These are phyloP conservation scores for Caerostris extrusa DNA, from an alignment of 1,140 invertebrate species.

Conservation along the genomic window DNA sequence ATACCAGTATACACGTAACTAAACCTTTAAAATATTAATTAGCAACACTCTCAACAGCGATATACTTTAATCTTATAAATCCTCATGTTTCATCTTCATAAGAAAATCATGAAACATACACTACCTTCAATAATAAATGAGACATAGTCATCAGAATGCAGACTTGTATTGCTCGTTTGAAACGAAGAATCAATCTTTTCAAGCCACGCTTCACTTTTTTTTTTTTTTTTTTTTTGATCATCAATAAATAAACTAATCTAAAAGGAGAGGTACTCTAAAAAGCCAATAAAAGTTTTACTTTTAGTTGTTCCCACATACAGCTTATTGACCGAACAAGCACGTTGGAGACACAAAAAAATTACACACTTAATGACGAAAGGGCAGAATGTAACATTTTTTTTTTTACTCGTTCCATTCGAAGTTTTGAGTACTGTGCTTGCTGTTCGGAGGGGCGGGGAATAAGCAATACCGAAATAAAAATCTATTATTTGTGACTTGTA, in stretches of 20 bases:
- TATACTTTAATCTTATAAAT: neutral
- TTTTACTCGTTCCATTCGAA: neutral
- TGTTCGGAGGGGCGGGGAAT: neutral
- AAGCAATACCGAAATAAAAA: slow-evolving; percentile 67
- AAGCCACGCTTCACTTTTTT: slow-evolving; percentile 2
- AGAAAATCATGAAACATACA: neutral
- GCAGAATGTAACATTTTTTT: slow-evolving; percentile 9
- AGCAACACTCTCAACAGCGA: neutral
- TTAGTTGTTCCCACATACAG: slow-evolving; percentile 16
- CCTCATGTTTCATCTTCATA: neutral
- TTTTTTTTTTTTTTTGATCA: neutral
- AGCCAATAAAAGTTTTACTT: slow-evolving; percentile 68
- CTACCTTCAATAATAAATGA: slow-evolving; percentile 27
- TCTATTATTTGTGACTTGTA: slow-evolving; percentile 77
- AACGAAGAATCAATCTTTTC: slow-evolving; percentile 35
- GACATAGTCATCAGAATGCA: slow-evolving; percentile 25
- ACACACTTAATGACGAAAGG: slow-evolving; percentile 67
- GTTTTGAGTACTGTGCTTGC: slow-evolving; percentile 22
- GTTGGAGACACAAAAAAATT: slow-evolving; percentile 66
- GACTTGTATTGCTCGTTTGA: neutral
- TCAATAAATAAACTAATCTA: slow-evolving; percentile 66
- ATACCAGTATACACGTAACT: neutral
- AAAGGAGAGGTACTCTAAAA: slow-evolving; percentile 58
- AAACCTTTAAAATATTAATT: neutral
- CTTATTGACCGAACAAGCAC: slow-evolving; percentile 69